Evolutionary conservation across 2,888 invertebrate species (phyloP).

Genomic region (Desoria tigrina): DNA sequence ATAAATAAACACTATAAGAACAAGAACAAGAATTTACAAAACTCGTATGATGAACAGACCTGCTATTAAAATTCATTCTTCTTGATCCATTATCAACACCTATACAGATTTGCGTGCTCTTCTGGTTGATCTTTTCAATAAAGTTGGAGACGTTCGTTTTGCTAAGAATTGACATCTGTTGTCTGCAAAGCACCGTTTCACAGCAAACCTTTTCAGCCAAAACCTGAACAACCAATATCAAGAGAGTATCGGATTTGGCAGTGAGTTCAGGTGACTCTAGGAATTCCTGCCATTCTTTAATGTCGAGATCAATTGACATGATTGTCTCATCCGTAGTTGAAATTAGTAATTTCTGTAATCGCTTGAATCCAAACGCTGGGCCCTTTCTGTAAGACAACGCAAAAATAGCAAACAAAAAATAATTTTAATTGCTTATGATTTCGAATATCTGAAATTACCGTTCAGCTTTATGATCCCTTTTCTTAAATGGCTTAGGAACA

Average conservation of each 20-base stretch:
- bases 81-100: too few species aligned
- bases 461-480: too few species aligned
- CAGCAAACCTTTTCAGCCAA: constrained; percentile 40
- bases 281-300: constrained; percentile 37
- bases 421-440: too few species aligned
- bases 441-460: too few species aligned
- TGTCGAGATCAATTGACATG: constrained; percentile 26
- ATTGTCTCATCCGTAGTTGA: constrained; percentile 29
- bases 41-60: too few species aligned
- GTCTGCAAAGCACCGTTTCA: constrained; percentile 22
- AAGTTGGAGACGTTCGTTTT: background rate
- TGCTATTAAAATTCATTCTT: too few species aligned
- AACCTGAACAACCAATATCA: constrained; percentile 31
- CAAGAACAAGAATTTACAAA: too few species aligned
- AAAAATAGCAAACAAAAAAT: background rate
- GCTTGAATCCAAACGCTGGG: constrained; percentile 43
- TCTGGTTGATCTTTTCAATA: background rate
- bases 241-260: constrained; percentile 25
- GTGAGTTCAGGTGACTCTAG: constrained; percentile 22
- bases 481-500: too few species aligned
- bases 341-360: constrained; percentile 32
- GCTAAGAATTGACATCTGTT: constrained; percentile 16
- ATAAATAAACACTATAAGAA: too few species aligned
- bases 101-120: background rate
- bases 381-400: constrained; percentile 34